Evolutionary conservation across 2,888 invertebrate genomes (phyloP), one percentile per base, ranked within the genome.

Genomic region (Hoplodrina blanda): DNA sequence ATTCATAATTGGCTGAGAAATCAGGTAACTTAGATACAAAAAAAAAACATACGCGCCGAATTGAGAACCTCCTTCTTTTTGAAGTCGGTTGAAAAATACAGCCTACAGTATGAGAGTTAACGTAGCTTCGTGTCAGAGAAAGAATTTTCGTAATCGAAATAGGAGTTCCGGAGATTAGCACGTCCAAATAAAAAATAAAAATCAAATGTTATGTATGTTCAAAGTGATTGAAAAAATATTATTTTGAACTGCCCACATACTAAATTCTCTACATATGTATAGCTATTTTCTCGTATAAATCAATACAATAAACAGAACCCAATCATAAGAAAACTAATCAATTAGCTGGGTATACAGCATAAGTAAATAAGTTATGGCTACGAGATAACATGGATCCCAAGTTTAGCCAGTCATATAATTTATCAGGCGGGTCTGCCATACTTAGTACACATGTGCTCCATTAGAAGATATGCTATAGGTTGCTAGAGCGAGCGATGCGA

Each of bases 361-460:
- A 62, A 69, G 56, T 72, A 71, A 59, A 82, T 78, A 65, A 78
- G 33, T 53, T 72, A 75, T 64, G 13, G 19, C 53, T 69, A 50
- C n/a, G 46, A 69, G 76, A 60, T 75, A 69, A 44, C 56, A 60
- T 20, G 49, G 19, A 49, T 17, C 19, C 46, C 61, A 65, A 79
- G 72, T 80, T 80, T 61, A 68, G 60, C 30, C 62, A 55, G 63
- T 55, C 60, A 55, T 64, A 75, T 71, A 71, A 81, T 76, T 79
- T 75, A 80, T 79, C 55, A 66, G 19, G 10, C 50, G 17, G 30
- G 19, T 37, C n/a, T 50, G 44, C 50, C 55, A 41, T 55, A 59
- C 30, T 63, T 49, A 17, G 17, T 4, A 62, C 6, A 11, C 8
- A 20, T 62, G 55, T 62, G 17, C 4, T 55, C 10, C 62, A 73